A percentile compares a stretch with the other conserved stretches of the same genome.
phyloP scores from a whole-genome alignment of 2,113 vertebrate species.

The Narcine bancroftii region DNA sequence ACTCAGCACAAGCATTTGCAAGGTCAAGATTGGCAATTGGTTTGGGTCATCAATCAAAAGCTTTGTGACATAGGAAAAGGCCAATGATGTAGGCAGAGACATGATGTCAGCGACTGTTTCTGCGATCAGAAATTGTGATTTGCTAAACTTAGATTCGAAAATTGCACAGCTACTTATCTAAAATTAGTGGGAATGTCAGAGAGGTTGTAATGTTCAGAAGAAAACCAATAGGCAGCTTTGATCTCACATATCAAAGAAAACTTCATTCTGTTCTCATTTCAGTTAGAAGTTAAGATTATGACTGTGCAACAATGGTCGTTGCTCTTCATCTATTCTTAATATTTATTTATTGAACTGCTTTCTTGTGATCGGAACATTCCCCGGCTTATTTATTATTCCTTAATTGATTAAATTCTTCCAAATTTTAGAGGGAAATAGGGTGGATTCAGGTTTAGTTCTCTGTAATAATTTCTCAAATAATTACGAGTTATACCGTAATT shows the following conservation, averaged over 20 bases:
- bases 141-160: not conserved
- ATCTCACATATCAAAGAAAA: not conserved
- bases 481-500: too few species aligned
- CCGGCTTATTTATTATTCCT: not conserved
- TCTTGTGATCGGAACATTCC: not conserved
- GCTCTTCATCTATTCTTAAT: not conserved
- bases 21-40: not conserved
- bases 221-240: not conserved
- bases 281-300: not conserved
- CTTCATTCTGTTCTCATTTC: not conserved
- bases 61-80: conserved; percentile 28
- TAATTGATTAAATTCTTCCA: not conserved
- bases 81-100: not conserved
- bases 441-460: too few species aligned
- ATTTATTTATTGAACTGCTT: not conserved
- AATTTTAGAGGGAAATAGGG: not conserved
- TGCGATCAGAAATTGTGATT: not conserved
- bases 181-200: not conserved
- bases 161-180: not conserved
- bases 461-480: too few species aligned
- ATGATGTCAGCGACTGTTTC: not conserved
- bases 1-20: not conserved
- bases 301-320: not conserved
- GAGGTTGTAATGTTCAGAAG: not conserved
- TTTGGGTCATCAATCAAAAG: not conserved